A percentile compares a stretch with the other conserved stretches of the same genome.
Conservation (phyloP, 1,140 invertebrate species). For the Colletes latitarsis region DNA sequence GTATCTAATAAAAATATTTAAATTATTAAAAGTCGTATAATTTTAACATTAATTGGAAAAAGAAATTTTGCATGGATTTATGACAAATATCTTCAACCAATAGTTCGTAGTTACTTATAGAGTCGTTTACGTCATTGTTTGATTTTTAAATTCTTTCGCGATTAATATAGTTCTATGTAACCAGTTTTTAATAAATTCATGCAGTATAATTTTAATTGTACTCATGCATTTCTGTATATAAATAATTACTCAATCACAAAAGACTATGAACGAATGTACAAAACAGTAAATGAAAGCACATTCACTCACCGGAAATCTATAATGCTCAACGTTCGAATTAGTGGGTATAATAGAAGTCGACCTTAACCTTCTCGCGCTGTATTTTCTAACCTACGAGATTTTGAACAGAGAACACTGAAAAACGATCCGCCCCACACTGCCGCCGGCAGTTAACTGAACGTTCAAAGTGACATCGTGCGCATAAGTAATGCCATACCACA, state of each 20-base stretch:
- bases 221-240: neutral
- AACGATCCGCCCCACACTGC: constrained; percentile 1
- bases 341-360: neutral
- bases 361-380: neutral
- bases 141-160: constrained; percentile 6
- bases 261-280: neutral
- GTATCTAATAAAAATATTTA: neutral
- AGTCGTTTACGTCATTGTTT: neutral
- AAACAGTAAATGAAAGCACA: neutral
- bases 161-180: too few species aligned
- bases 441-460: constrained; percentile 66
- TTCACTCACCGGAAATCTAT: neutral
- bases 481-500: constrained; percentile 60
- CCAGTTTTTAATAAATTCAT: neutral
- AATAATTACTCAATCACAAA: neutral
- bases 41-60: too few species aligned
- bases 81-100: neutral
- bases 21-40: too few species aligned
- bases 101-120: neutral
- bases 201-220: neutral
- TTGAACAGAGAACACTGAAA: neutral
- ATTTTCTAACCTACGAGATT: constrained; percentile 27
- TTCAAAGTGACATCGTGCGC: constrained; percentile 51
- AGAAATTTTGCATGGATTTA: neutral
- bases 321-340: neutral